A percentile compares a stretch with the other conserved stretches of the same genome.
phyloP scores from a whole-genome alignment of 2,113 vertebrate genomes.

The Halcyon senegalensis region DNA sequence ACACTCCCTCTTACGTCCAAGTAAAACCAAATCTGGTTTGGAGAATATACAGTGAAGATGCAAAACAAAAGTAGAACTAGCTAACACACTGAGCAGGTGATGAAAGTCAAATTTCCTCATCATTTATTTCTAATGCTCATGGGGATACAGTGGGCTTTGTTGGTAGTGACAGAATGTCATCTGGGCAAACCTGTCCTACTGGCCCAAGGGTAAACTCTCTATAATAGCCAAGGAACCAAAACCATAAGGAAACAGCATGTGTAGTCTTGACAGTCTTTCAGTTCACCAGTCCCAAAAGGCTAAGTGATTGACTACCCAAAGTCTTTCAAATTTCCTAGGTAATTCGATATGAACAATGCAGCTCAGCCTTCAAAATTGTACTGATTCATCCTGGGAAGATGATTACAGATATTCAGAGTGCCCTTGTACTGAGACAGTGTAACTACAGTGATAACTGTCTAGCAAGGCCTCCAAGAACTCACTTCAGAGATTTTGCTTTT shows the following conservation, averaged over 20 bases:
- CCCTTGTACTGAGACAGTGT: fast-evolving
- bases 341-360: not conserved
- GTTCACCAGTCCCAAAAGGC: not conserved
- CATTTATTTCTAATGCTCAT: slow-evolving; percentile 29
- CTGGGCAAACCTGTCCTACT: not conserved
- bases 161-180: not conserved
- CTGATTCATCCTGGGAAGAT: not conserved
- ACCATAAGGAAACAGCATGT: slow-evolving; percentile 19
- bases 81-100: slow-evolving; percentile 14
- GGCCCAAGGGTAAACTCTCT: not conserved
- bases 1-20: not conserved
- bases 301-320: not conserved
- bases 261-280: slow-evolving; percentile 29
- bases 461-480: not conserved
- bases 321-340: slow-evolving; percentile 40
- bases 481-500: not conserved
- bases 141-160: not conserved
- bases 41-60: not conserved
- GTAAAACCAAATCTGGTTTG: not conserved
- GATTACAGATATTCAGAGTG: not conserved
- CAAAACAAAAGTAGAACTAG: not conserved
- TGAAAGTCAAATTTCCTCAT: slow-evolving; percentile 32
- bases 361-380: not conserved
- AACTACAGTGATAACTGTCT: not conserved
- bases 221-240: not conserved